Conservation (phyloP, 2,113 vertebrate genomes). For the Mobula birostris region DNA sequence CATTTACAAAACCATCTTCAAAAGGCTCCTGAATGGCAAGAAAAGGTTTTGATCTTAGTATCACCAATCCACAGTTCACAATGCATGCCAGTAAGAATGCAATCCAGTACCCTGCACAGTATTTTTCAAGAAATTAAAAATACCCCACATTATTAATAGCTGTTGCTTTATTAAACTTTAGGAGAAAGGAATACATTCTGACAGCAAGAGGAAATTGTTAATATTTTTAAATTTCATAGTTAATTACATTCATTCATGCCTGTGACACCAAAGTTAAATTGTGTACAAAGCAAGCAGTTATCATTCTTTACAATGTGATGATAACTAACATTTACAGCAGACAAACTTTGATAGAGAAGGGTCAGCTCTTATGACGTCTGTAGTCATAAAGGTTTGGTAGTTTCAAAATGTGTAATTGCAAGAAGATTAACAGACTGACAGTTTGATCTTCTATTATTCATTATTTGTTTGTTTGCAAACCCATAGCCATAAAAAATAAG, state of each 20-base stretch:
- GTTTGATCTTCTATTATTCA: background rate
- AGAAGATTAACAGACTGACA: background rate
- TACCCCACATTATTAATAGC: background rate
- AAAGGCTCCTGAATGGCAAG: conserved; percentile 75
- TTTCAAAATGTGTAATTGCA: background rate
- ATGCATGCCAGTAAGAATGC: background rate
- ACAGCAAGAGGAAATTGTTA: too few relatives aligned
- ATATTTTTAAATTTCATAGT: too few relatives aligned
- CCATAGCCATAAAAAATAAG: background rate
- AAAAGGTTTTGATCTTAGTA: background rate
- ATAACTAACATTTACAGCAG: conserved; percentile 9
- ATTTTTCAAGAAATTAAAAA: background rate
- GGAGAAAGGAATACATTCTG: background rate
- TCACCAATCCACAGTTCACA: background rate
- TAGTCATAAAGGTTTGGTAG: background rate
- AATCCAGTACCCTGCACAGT: background rate
- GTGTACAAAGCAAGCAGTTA: background rate
- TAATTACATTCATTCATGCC: too few relatives aligned
- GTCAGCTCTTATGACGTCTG: background rate
- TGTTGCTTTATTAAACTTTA: background rate
- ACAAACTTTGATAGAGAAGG: background rate
- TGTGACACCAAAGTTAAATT: background rate
- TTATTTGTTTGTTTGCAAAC: background rate
- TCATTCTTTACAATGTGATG: background rate
- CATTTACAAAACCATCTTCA: conserved; percentile 92